phyloP scores from a whole-genome alignment of 2,113 vertebrate species.

The Electrona antarctica region DNA sequence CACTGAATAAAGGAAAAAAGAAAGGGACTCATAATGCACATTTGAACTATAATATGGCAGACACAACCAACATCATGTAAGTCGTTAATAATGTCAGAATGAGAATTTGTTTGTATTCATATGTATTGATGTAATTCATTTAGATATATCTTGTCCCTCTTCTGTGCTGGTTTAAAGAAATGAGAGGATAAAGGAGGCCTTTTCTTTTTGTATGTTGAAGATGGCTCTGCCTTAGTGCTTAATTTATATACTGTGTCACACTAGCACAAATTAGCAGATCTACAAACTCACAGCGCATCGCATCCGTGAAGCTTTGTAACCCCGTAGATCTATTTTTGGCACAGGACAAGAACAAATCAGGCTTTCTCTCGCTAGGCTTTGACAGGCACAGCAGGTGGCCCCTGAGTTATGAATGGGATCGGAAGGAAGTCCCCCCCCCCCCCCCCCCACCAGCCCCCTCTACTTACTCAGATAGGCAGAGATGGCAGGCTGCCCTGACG shows the following conservation, averaged over 20 bases:
- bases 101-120: neutral
- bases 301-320: no score
- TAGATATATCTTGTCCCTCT: neutral
- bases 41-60: neutral
- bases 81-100: neutral
- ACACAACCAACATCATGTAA: neutral
- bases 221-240: conserved; percentile 27
- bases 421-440: conserved; percentile 75
- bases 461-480: conserved; percentile 72
- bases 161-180: neutral
- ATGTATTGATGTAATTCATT: neutral
- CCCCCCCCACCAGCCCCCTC: conserved; percentile 35
- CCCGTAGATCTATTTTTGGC: no score
- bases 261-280: no score
- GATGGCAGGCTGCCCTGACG: conserved; percentile 71
- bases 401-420: conserved; percentile 76
- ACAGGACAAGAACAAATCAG: neutral
- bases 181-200: conserved; percentile 44
- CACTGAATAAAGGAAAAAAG: no score
- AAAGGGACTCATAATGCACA: no score
- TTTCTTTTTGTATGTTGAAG: conserved; percentile 43
- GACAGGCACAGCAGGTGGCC: conserved; percentile 80
- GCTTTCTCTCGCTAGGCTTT: conserved; percentile 60
- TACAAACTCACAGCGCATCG: no score
- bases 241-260: neutral